These are phyloP conservation scores for Apodemus speciosus DNA, from an alignment of 2,113 vertebrate genomes.

Conservation along the genomic window DNA sequence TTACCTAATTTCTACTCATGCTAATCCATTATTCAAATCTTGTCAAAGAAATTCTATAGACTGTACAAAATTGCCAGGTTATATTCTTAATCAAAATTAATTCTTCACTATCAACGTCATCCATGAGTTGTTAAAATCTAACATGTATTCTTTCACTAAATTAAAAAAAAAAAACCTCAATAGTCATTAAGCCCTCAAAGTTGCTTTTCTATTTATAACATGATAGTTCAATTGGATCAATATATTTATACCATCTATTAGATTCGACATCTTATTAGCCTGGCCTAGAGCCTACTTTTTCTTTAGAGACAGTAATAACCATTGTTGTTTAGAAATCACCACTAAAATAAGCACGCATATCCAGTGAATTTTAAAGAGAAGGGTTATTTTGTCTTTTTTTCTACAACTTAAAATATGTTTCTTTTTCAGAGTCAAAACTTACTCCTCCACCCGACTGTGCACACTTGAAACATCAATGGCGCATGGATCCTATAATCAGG, in stretches of 20 bases:
- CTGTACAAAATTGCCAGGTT: constrained; percentile 50
- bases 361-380: background rate
- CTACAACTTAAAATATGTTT: background rate
- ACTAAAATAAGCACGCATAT: constrained; percentile 11
- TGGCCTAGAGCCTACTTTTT: background rate
- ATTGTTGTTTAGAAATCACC: background rate
- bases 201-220: constrained; percentile 70
- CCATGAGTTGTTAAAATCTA: constrained; percentile 72
- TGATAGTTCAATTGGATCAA: constrained; percentile 43
- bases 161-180: constrained; percentile 6
- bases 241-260: background rate
- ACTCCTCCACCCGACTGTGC: background rate
- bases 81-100: constrained; percentile 77
- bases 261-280: background rate
- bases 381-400: background rate
- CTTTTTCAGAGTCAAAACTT: background rate
- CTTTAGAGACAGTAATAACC: background rate
- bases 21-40: constrained; percentile 72
- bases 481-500: background rate
- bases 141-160: constrained; percentile 60
- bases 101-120: constrained; percentile 55
- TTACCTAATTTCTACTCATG: constrained; percentile 60
- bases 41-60: constrained; percentile 69
- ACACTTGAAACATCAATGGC: background rate
- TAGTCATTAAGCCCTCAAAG: constrained; percentile 75